Conservation (phyloP, 1,140 invertebrate genomes). For the Probaryconus sp. region DNA sequence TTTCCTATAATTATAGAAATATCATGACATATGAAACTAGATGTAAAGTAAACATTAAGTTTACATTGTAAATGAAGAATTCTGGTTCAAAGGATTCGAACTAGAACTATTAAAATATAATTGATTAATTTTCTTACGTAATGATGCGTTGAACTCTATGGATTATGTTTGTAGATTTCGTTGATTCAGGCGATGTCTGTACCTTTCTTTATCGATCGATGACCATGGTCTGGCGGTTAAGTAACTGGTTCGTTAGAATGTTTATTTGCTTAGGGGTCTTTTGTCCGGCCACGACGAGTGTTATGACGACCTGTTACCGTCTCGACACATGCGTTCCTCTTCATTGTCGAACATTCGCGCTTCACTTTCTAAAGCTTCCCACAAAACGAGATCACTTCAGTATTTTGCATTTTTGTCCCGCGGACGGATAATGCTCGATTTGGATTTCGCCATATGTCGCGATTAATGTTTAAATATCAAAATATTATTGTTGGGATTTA, state of each 20-base stretch:
- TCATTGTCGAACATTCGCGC: slow-evolving; percentile 34
- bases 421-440: slow-evolving; percentile 27
- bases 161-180: too few relatives aligned
- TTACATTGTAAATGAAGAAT: too few relatives aligned
- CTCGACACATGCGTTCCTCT: slow-evolving; percentile 40
- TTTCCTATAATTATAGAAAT: too few relatives aligned
- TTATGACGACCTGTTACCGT: slow-evolving; percentile 76
- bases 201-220: slow-evolving; percentile 58
- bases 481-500: too few relatives aligned
- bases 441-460: slow-evolving; percentile 20
- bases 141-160: too few relatives aligned
- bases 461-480: too few relatives aligned
- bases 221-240: slow-evolving; percentile 70
- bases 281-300: slow-evolving; percentile 72
- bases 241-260: slow-evolving; percentile 79
- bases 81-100: too few relatives aligned
- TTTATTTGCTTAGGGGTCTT: slow-evolving; percentile 76
- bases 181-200: too few relatives aligned
- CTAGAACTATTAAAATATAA: too few relatives aligned
- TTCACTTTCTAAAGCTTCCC: slow-evolving; percentile 37
- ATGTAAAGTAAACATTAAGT: too few relatives aligned
- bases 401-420: slow-evolving; percentile 22
- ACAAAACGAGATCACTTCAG: slow-evolving; percentile 57
- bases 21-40: too few relatives aligned
- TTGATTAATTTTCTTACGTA: too few relatives aligned